These are phyloP conservation scores for Theocolax elegans DNA, from an alignment of 1,140 invertebrate genomes.

Conservation along the genomic window DNA sequence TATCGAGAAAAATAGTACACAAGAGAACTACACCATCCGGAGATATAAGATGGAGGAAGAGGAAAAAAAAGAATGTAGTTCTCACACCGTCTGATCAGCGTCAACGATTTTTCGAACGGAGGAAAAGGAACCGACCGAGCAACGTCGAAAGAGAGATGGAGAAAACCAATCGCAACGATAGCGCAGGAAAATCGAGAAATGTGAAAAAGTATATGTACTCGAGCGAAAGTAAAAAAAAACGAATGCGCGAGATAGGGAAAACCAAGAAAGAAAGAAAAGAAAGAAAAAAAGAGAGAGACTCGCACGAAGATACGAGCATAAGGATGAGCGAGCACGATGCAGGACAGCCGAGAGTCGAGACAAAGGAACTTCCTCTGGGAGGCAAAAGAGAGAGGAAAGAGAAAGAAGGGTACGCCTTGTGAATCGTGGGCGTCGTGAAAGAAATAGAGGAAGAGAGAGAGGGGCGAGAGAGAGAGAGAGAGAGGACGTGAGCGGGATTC, in stretches of 20 bases:
- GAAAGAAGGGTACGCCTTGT: slow-evolving; percentile 10
- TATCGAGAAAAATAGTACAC: too few relatives aligned
- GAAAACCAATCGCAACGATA: slow-evolving; percentile 14
- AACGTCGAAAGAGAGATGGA: not conserved
- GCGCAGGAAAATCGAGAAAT: not conserved
- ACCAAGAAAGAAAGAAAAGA: not conserved
- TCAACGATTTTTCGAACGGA: slow-evolving; percentile 7
- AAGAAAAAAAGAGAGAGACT: slow-evolving; percentile 1
- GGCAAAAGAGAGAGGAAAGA: slow-evolving; percentile 32
- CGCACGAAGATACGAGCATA: not conserved
- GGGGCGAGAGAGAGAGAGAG: slow-evolving; percentile 22
- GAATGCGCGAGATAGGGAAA: not conserved
- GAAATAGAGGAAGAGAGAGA: slow-evolving; percentile 11
- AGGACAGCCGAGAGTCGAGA: slow-evolving; percentile 51
- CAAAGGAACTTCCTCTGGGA: slow-evolving; percentile 55
- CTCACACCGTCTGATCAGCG: not conserved
- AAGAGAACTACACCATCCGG: too few relatives aligned
- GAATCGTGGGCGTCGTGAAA: slow-evolving; percentile 39
- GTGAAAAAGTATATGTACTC: slow-evolving; percentile 6
- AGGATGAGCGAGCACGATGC: slow-evolving; percentile 44
- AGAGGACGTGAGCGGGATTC: slow-evolving; percentile 56
- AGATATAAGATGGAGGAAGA: too few relatives aligned
- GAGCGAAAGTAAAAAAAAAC: not conserved
- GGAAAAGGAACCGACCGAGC: too few relatives aligned
- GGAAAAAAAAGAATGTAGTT: not conserved